Percentiles rank a stretch among this genome's conserved stretches.
These are phyloP conservation scores for Menidia beryllina DNA, from an alignment of 2,113 vertebrate genomes.

Conservation along the genomic window DNA sequence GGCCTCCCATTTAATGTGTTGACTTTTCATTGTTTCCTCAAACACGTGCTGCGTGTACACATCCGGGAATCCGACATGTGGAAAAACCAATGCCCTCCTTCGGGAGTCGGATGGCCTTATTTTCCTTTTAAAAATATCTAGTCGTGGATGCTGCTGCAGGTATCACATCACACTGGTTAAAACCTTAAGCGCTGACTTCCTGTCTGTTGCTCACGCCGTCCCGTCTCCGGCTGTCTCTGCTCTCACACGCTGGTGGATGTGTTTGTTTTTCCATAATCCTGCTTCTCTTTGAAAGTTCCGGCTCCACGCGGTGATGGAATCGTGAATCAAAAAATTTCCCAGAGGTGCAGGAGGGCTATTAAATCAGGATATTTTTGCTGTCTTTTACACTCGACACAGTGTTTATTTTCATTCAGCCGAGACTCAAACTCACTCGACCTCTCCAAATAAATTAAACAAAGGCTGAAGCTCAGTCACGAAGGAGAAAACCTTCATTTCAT, in stretches of 20 bases:
- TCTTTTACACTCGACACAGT: not conserved
- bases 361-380: too few relatives aligned
- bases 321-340: conserved; percentile 13
- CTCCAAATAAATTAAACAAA: too few relatives aligned
- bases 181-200: not conserved
- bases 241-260: not conserved
- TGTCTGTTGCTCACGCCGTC: not conserved
- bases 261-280: conserved; percentile 23
- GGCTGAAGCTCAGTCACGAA: too few relatives aligned
- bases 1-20: conserved; percentile 6
- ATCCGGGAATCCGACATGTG: not conserved
- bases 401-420: not conserved
- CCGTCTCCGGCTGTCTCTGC: not conserved
- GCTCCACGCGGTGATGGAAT: not conserved
- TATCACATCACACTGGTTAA: not conserved
- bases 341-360: not conserved
- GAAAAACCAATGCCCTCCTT: not conserved
- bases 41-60: not conserved
- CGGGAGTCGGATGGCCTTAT: not conserved
- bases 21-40: conserved; percentile 16
- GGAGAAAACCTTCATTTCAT: too few relatives aligned
- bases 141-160: not conserved
- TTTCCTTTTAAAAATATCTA: not conserved
- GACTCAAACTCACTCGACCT: not conserved
- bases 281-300: conserved; percentile 7